phyloP scores from a whole-genome alignment of 2,797 vertebrate genomes.

The Gymnocypris eckloni region DNA sequence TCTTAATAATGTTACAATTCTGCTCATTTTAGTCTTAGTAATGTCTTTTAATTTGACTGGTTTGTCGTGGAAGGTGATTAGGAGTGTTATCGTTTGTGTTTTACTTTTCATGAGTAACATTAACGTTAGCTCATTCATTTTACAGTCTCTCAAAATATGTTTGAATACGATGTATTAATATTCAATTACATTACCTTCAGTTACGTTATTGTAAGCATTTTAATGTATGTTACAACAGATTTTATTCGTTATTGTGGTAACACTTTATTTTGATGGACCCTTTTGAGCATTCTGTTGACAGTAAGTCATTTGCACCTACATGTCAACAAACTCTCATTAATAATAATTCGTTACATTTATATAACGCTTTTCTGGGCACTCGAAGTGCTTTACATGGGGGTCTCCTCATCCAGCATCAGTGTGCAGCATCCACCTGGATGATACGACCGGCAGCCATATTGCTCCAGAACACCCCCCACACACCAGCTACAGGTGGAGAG shows the following conservation, averaged over 20 bases:
- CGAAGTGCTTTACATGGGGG: no score
- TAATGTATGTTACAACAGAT: no score
- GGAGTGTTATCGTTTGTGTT: neutral
- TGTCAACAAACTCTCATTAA: no score
- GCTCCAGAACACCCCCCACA: no score
- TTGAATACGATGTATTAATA: neutral
- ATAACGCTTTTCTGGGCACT: no score
- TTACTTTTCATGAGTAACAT: neutral
- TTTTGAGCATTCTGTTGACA: neutral
- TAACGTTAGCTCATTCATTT: neutral
- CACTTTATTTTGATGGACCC: neutral
- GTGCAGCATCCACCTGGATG: no score
- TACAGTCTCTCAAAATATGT: neutral
- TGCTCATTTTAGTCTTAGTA: rapidly evolving
- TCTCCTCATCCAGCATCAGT: no score
- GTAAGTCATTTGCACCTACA: no score
- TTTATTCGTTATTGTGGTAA: neutral
- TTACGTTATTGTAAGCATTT: neutral
- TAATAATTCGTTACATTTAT: no score
- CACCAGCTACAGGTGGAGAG: no score
- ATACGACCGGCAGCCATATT: no score
- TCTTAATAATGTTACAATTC: neutral
- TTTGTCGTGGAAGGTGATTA: neutral
- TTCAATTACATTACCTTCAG: neutral
- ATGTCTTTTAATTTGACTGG: neutral